phyloP scores from a whole-genome alignment of 2,113 vertebrate genomes.

The Andinoacara biseriatus region DNA sequence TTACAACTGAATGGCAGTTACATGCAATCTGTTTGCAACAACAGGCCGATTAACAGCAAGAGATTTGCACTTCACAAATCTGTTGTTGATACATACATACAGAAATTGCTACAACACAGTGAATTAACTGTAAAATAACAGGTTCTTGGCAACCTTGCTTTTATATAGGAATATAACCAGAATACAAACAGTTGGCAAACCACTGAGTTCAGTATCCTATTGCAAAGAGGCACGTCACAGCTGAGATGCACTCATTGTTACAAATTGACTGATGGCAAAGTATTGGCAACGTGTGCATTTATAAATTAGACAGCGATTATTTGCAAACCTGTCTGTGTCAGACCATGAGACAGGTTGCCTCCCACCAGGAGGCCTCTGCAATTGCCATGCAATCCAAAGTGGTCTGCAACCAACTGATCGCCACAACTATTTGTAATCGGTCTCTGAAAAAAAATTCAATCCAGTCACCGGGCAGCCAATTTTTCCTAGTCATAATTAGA shows the following conservation, averaged over 20 bases:
- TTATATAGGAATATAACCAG: not conserved
- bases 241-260: not conserved
- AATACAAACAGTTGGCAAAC: not conserved
- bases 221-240: not conserved
- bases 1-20: not conserved
- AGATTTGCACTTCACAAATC: not conserved
- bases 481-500: not conserved
- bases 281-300: not conserved
- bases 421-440: not conserved
- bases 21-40: not conserved
- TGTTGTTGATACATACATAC: too few species aligned
- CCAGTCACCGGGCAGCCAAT: not conserved
- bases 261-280: not conserved
- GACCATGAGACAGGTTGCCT: not conserved
- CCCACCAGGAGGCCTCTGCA: not conserved
- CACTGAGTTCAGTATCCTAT: not conserved
- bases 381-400: fast-evolving
- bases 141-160: not conserved
- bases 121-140: not conserved
- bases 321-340: not conserved
- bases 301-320: not conserved
- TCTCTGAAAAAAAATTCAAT: too few species aligned
- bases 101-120: not conserved
- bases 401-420: not conserved
- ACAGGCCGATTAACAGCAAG: not conserved